Evolutionary conservation across 2,797 vertebrate species (phyloP).

Genomic region (Anisognathus igniventris): DNA sequence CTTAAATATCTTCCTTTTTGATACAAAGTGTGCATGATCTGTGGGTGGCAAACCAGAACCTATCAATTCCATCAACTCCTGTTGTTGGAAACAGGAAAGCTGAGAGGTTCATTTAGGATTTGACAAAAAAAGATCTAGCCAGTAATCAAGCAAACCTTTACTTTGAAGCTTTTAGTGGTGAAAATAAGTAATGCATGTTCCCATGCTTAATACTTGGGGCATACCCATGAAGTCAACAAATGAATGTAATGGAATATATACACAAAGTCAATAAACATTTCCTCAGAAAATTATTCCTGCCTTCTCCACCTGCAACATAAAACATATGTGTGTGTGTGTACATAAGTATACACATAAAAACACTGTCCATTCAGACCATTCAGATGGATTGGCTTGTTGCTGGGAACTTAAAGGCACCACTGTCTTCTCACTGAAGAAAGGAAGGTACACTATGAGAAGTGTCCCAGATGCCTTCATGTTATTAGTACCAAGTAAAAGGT

Average conservation of each 20-base stretch:
- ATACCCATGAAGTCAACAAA: rapidly evolving
- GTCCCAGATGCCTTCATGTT: background rate
- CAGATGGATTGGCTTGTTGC: background rate
- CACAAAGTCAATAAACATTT: background rate
- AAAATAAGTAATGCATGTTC: background rate
- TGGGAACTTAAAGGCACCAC: background rate
- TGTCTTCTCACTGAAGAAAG: background rate
- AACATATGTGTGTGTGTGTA: rapidly evolving
- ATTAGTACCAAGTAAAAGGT: background rate
- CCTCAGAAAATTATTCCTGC: background rate
- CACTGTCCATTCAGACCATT: background rate
- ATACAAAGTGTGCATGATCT: constrained; percentile 5
- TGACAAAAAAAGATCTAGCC: background rate
- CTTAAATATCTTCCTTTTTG: background rate
- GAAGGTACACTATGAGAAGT: background rate
- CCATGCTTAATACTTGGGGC: background rate
- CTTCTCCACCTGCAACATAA: background rate
- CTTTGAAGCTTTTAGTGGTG: background rate
- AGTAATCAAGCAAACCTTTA: background rate
- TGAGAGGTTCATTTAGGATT: background rate
- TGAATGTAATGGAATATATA: background rate
- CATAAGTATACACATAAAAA: background rate
- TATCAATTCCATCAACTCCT: background rate
- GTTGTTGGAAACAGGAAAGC: background rate
- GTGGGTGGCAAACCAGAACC: background rate